Evolutionary conservation across 1,140 invertebrate genomes (phyloP).

Genomic region (Trichonephila clavipes): DNA sequence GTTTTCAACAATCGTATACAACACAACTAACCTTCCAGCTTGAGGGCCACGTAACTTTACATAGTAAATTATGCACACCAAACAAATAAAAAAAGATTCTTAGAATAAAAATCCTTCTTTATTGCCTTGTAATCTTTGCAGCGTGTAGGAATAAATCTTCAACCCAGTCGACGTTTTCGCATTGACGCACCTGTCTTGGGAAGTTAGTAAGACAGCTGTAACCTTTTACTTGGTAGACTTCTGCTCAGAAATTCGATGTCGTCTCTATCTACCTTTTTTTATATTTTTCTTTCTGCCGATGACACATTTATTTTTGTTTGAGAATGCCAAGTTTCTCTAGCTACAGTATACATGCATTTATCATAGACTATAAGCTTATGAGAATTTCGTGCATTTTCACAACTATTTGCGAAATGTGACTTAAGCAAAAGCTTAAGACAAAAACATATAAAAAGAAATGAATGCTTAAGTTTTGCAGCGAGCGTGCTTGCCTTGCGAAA

Average conservation of each 20-base stretch:
- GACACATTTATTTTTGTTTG: not conserved
- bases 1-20: not conserved
- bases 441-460: not conserved
- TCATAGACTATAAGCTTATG: not conserved
- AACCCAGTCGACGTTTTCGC: not conserved
- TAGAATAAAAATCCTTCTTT: not conserved
- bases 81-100: not conserved
- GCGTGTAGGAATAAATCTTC: slow-evolving; percentile 24
- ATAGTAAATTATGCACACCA: not conserved
- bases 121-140: slow-evolving; percentile 27
- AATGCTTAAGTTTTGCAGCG: not conserved
- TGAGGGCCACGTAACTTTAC: not conserved
- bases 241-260: not conserved
- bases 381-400: not conserved
- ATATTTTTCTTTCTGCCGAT: not conserved
- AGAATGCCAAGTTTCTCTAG: not conserved
- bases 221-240: not conserved
- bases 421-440: not conserved
- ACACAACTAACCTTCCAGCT: not conserved
- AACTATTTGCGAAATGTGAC: not conserved
- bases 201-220: not conserved
- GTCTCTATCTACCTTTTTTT: not conserved
- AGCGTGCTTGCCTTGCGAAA: not conserved
- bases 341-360: not conserved
- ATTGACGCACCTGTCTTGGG: not conserved